These are phyloP conservation scores for Elgaria multicarinata DNA, from an alignment of 2,113 vertebrate species.

Conservation along the genomic window DNA sequence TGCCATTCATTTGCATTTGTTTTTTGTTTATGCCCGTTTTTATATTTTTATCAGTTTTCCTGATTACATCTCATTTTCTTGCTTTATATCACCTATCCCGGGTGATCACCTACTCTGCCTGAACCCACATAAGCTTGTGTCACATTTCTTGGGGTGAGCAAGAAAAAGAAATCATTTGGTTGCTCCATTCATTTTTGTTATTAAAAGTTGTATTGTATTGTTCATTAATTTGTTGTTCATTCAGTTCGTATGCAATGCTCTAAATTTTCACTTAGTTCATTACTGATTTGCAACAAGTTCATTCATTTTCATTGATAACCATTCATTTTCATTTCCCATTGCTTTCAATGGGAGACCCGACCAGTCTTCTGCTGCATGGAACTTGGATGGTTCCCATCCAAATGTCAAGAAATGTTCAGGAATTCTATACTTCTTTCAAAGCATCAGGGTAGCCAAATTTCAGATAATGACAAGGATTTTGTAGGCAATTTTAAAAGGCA, in stretches of 20 bases:
- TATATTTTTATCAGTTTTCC: not conserved
- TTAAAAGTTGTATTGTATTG: not conserved
- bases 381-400: not conserved
- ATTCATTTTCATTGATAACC: not conserved
- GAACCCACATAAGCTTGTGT: not conserved
- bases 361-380: not conserved
- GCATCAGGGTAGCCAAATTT: not conserved
- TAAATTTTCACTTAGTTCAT: not conserved
- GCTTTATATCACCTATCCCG: not conserved
- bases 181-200: not conserved
- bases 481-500: not conserved
- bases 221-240: not conserved
- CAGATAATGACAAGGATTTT: not conserved
- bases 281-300: too few relatives aligned
- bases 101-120: not conserved
- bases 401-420: not conserved
- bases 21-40: not conserved
- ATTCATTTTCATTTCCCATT: not conserved
- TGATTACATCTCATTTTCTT: not conserved
- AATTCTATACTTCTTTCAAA: not conserved
- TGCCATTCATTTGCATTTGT: not conserved
- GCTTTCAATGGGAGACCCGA: not conserved
- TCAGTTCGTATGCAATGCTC: too few relatives aligned
- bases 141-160: not conserved
- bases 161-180: not conserved